Evolutionary conservation across 2,888 invertebrate species (phyloP), one percentile per base, ranked within the genome.

Genomic region (Drosophila paranaensis): DNA sequence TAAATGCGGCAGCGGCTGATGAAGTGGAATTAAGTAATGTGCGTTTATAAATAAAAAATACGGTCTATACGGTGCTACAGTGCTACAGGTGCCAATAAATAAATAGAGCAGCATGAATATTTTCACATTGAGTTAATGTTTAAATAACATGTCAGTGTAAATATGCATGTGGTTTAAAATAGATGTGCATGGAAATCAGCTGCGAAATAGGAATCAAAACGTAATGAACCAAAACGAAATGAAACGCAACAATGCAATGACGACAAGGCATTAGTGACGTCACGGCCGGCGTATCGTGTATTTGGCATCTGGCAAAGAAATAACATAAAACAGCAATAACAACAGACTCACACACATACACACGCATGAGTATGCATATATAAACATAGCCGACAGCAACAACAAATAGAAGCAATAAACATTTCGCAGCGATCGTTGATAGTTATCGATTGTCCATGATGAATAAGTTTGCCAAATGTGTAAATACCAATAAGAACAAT

Each of bases 1-100:
- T 66, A 65, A 83, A 74, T 71, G 67, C 73, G 72, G 64, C 68
- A 62, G 51, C 51, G 81, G n/a, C 64, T 27, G 42, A 81, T 78
- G 76, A 79, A 86, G 71, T 77, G 77, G 71, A 79, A 78, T 66
- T 62, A 77, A 77, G 76, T 79, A 76, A 74, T 84, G 83, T 82
- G 60, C 62, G 82, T 74, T 89, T 84, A 84, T 79, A 87, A 84
- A 84, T 84, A 84, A 87, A 87, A 84, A 69, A 54, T 39, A 35
- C 56, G 33, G 43, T 42, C n/a, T 6, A 33, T 40, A 13, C 48
- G 14, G 30, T 48, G n/a, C 20, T 51, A 51, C 13, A 53, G 54
- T 51, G 55, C 60, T 67, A 64, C 77, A 82, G 81, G 81, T 81
- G 80, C 71, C 58, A 63, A 67, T 63, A 50, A 75, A 53, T 56